A percentile compares a stretch with the other conserved stretches of the same genome.
These are phyloP conservation scores for Otolemur crassicaudatus DNA, from an alignment of 2,797 vertebrate genomes.

Conservation along the genomic window DNA sequence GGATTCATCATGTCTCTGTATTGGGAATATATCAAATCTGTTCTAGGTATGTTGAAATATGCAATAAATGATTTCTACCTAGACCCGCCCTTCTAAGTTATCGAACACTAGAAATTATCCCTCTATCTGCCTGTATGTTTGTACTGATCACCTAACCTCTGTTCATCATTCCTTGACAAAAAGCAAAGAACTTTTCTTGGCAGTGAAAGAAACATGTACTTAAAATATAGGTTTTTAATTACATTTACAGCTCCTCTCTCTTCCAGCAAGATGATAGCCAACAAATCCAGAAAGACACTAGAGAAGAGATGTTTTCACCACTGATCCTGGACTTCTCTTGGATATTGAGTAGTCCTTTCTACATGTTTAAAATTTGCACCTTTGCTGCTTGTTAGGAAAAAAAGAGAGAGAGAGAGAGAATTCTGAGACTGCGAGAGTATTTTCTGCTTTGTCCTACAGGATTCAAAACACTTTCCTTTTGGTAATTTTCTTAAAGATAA, in stretches of 20 bases:
- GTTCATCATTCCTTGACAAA: background rate
- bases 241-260: background rate
- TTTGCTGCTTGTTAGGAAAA: constrained; percentile 74
- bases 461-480: constrained; percentile 77
- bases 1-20: background rate
- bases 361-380: constrained; percentile 73
- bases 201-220: background rate
- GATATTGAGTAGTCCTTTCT: background rate
- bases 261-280: background rate
- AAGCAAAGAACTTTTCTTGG: background rate
- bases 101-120: too few relatives aligned
- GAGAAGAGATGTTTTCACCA: background rate
- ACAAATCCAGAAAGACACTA: background rate
- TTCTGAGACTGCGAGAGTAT: constrained; percentile 77
- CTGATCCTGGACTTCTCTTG: background rate
- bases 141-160: background rate
- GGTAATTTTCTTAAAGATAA: constrained; percentile 81
- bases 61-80: background rate
- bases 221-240: constrained; percentile 33
- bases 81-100: too few relatives aligned
- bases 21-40: background rate
- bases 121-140: background rate
- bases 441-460: constrained; percentile 68
- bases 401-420: constrained; percentile 63
- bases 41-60: background rate